Base-by-base conservation (phyloP, 2,888 invertebrate species). In the Temnothorax rugatulus region DNA sequence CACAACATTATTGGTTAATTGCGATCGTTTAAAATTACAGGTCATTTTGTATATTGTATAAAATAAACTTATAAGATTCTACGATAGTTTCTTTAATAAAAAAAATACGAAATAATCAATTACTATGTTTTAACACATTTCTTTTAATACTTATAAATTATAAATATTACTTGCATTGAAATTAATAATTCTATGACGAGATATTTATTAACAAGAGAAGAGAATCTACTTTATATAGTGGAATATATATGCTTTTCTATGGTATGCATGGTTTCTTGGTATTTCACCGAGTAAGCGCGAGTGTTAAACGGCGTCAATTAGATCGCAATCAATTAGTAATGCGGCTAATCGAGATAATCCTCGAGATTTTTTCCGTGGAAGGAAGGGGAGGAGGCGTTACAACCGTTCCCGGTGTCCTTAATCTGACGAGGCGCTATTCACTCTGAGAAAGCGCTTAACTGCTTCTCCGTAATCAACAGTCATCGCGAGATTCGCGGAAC, bases 401-500 rank as follows among this genome's bases (percentile, higher is more conserved):
- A 52, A 69, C n/a, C 34, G 29, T 44, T 47, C 44, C 25, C 77
- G 29, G 54, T 59, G 44, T 59, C 47, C 57, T 71, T 59, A 71
- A 34, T 71, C 57, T 25, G 69, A 57, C 54, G 57, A 79, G 44
- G 47, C 47, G 79, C 79, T 73, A 59, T 81, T 81, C 79, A 73
- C 25, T 73, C 59, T 21, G 47, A 73, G 79, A 59, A 81, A 59
- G 52, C 73, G 18, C 59, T 73, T 59, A 81, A 81, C 59, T 73
- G 50, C 73, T 81, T 81, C 79, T 38, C 59, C 59, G 73, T 79
- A 79, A 79, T 79, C 79, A 71, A 71, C 69, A 79, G 59, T 73
- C 73, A 71, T 79, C 79, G 59, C 59, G 47, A 68, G 66, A 50
- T 81, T 81, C 73, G 79, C 59, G 21, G 73, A 81, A 73, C 25